Conservation (phyloP, 2,113 vertebrate genomes). For the Hippotragus niger region DNA sequence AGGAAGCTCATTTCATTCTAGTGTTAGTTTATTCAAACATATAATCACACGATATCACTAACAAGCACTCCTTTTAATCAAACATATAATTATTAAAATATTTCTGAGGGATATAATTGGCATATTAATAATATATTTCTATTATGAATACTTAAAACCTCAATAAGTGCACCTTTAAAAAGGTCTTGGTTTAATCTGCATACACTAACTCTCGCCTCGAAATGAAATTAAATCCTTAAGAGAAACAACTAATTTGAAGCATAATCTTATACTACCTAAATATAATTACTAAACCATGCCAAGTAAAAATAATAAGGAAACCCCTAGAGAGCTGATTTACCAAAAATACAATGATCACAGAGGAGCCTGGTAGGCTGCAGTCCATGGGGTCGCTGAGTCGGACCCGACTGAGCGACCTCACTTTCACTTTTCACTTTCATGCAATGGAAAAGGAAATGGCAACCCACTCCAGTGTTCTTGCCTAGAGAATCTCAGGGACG, state of each 20-base stretch:
- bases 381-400: too few species aligned
- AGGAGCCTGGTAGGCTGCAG: too few species aligned
- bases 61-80: conserved; percentile 53
- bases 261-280: conserved; percentile 40
- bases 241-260: conserved; percentile 52
- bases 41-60: conserved; percentile 52
- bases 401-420: too few species aligned
- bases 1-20: conserved; percentile 47
- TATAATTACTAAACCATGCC: conserved; percentile 47
- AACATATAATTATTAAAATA: conserved; percentile 60
- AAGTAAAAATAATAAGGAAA: conserved; percentile 54
- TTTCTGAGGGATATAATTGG: conserved; percentile 54
- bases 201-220: conserved; percentile 46
- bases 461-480: too few species aligned
- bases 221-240: conserved; percentile 61
- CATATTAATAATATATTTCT: conserved; percentile 46
- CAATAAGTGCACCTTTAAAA: conserved; percentile 29
- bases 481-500: too few species aligned
- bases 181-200: conserved; percentile 45
- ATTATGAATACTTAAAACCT: conserved; percentile 34
- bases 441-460: too few species aligned
- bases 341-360: conserved; percentile 9
- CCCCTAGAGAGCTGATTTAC: not conserved
- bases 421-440: too few species aligned
- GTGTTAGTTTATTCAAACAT: conserved; percentile 53